Evolutionary conservation across 2,797 vertebrate genomes (phyloP), one percentile per base, ranked within the genome.

Genomic region (Vireo griseus): DNA sequence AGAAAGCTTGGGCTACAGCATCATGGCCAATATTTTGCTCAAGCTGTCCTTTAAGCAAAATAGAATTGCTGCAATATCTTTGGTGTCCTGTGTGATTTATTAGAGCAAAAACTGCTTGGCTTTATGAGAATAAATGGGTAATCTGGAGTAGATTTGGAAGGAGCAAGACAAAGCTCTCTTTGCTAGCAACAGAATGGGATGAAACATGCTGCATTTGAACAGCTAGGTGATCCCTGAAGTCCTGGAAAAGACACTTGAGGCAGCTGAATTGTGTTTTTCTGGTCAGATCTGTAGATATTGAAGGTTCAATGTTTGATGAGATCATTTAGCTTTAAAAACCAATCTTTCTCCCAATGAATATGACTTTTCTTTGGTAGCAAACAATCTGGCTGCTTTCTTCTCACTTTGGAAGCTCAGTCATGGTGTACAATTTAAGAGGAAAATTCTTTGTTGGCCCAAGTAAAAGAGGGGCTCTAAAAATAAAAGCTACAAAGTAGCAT

Each of bases 401-500:
- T 92, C 5, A 3, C 40, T 61, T 85, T 68, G 26, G 39, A 88
- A 75, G 16, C 7, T 78, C 35, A 29, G 2, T 50, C 9, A 0
- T 16, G 13, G 3, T 58, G 10, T 65, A 6, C 4, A 5, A 10
- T 65, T 55, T 25, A 33, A 3, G 13, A 72, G 10, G 22, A 37
- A 59, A 55, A 65, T 39, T 57, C 24, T 50, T 9, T 12, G 33
- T 1, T 55, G 54, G 24, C 10, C 2, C 1, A 25, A 22, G 9
- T 20, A 8, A 21, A 15, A 28, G 19, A 1, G 4, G 5, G 0
- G 3, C 3, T 37, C 11, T 59, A 28, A 68, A 63, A 33, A 33
- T 33, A 18, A 5, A 13, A 4, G 0, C 2, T 5, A 8, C 26
- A 2, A 52, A 40, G 4, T 9, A 42, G 8, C 31, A 48, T 68